A percentile compares a stretch with the other conserved stretches of the same genome.
Conservation (phyloP, 2,888 invertebrate genomes). For the Branchipolynoe longqiensis region DNA sequence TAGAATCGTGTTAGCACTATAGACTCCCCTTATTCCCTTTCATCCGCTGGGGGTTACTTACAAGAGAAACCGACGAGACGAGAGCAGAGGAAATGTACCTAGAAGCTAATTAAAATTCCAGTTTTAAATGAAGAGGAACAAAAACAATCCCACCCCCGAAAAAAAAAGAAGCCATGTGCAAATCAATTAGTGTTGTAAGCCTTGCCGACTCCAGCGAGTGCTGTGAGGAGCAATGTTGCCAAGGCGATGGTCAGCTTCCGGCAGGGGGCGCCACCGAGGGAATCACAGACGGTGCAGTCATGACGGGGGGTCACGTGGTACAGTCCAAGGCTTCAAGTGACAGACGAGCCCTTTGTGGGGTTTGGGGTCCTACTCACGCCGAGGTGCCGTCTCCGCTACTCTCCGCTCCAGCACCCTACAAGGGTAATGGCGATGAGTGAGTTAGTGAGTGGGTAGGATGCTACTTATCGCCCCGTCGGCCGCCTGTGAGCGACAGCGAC, state of each 20-base stretch:
- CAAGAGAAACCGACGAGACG: no score
- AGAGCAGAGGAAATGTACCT: no score
- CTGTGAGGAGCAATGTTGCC: constrained; percentile 31
- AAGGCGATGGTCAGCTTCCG: constrained; percentile 8
- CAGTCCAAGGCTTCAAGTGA: constrained; percentile 45
- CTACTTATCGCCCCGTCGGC: no score
- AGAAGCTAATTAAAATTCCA: background rate
- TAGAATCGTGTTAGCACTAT: background rate
- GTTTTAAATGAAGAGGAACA: background rate
- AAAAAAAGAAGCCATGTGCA: background rate
- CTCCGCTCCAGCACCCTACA: constrained; percentile 55
- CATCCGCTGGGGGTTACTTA: no score
- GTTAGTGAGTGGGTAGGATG: no score
- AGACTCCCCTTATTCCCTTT: background rate
- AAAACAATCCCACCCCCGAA: background rate
- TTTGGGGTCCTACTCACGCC: background rate
- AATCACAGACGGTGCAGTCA: constrained; percentile 35
- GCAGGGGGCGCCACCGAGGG: constrained; percentile 27
- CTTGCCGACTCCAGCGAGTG: constrained; percentile 25
- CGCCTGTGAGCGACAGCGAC: no score
- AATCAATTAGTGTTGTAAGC: background rate
- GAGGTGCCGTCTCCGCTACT: constrained; percentile 52
- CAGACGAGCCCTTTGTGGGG: background rate
- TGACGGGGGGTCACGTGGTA: background rate
- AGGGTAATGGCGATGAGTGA: no score